phyloP scores from a whole-genome alignment of 2,113 vertebrate genomes.

The Ctenodactylus gundi region DNA sequence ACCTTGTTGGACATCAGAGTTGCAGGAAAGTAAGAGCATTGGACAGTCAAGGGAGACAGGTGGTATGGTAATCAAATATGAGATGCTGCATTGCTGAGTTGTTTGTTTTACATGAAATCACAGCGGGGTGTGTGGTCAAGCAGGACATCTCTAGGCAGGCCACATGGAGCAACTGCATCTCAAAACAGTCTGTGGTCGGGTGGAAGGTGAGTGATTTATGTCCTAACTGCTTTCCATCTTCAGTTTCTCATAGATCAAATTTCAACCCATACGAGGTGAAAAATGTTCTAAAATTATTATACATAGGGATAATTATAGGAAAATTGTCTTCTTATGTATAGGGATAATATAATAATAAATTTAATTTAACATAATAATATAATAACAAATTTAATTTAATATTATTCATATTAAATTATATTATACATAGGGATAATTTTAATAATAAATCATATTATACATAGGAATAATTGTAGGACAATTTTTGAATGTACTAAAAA shows the following conservation, averaged over 20 bases:
- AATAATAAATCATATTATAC: too few species aligned
- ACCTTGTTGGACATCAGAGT: background rate
- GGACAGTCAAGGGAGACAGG: background rate
- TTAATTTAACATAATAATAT: too few species aligned
- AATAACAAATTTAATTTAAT: too few species aligned
- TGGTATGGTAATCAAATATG: background rate
- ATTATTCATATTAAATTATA: too few species aligned
- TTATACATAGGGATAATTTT: background rate
- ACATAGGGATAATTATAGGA: background rate
- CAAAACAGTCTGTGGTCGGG: background rate
- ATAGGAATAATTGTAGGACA: background rate
- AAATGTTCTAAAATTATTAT: constrained; percentile 29
- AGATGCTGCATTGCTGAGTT: background rate
- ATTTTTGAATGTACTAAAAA: background rate
- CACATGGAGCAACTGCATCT: background rate
- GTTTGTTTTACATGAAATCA: constrained; percentile 41
- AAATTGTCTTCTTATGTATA: too few species aligned
- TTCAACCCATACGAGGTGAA: background rate
- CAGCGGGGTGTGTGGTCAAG: constrained; percentile 8
- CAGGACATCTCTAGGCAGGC: background rate
- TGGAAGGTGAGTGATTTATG: background rate
- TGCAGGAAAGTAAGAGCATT: background rate
- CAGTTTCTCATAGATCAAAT: background rate
- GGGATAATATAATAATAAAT: too few species aligned
- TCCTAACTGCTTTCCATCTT: background rate